Percentiles rank a stretch among this genome's conserved stretches.
Evolutionary conservation across 92 coral and sea anemone species (phyloP).

Genomic region (Phymanthus crucifer): DNA sequence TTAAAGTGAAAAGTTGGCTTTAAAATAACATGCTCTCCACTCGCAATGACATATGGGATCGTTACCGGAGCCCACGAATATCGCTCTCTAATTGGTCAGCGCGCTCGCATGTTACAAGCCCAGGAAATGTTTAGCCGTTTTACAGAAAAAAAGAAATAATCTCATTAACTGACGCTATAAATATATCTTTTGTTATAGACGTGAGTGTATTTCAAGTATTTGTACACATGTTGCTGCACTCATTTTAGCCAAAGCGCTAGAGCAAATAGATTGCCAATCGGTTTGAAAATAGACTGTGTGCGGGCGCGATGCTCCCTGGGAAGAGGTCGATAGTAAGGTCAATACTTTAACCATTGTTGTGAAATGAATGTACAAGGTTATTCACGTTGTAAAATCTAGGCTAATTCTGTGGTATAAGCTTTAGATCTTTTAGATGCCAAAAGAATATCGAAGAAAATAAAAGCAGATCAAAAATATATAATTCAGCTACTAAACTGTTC

Average conservation of each 20-base stretch:
- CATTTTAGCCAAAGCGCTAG: constrained; percentile 1
- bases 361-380: neutral
- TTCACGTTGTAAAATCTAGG: neutral
- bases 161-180: no score
- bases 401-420: neutral
- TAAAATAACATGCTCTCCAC: neutral
- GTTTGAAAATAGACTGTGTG: neutral
- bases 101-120: neutral
- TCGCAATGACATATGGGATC: neutral
- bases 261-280: neutral
- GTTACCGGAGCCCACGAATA: neutral
- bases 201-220: neutral
- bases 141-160: neutral
- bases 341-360: neutral
- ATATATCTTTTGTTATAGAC: neutral
- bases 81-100: neutral
- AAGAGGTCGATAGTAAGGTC: constrained; percentile 7
- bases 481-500: neutral
- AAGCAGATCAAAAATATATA: neutral
- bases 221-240: neutral
- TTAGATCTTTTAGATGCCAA: neutral
- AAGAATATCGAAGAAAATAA: neutral
- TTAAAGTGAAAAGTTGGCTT: no score
- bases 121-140: neutral
- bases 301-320: constrained; percentile 3